phyloP scores from a whole-genome alignment of 2,888 invertebrate species.

The Leucophora obtusa region DNA sequence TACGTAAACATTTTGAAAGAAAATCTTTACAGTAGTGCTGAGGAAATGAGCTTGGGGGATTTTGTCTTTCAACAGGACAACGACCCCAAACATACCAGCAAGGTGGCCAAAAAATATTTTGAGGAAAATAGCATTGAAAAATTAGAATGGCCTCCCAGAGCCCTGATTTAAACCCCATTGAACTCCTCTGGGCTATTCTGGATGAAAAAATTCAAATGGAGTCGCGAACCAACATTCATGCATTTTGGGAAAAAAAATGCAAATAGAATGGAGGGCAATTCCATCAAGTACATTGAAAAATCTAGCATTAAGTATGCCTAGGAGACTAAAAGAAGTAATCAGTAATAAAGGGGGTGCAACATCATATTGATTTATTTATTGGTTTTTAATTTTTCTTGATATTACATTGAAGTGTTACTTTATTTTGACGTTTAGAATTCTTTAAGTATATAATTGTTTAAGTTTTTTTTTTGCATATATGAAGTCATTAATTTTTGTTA shows the following conservation, averaged over 20 bases:
- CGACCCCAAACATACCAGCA: no score
- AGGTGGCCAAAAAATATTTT: constrained; percentile 7
- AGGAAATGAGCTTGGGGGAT: background rate
- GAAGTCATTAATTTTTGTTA: background rate
- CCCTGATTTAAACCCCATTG: no score
- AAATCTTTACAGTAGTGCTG: background rate
- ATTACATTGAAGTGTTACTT: no score
- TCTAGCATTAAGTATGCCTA: background rate
- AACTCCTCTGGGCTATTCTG: constrained; percentile 12
- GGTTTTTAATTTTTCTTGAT: no score
- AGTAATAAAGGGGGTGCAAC: no score
- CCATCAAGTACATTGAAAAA: background rate
- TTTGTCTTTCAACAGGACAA: constrained; percentile 18
- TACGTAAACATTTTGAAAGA: background rate
- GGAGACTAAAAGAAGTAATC: no score
- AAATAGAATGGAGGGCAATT: background rate
- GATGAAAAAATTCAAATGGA: background rate
- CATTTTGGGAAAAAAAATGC: constrained; percentile 10
- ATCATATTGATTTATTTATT: no score
- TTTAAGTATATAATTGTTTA: background rate
- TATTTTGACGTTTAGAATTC: background rate
- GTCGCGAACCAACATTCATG: background rate
- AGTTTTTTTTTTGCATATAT: background rate
- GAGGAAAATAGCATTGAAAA: constrained; percentile 7
- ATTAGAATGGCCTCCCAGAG: background rate